Conservation (phyloP, 2,888 invertebrate species). For the Sarcophaga subvicina region DNA sequence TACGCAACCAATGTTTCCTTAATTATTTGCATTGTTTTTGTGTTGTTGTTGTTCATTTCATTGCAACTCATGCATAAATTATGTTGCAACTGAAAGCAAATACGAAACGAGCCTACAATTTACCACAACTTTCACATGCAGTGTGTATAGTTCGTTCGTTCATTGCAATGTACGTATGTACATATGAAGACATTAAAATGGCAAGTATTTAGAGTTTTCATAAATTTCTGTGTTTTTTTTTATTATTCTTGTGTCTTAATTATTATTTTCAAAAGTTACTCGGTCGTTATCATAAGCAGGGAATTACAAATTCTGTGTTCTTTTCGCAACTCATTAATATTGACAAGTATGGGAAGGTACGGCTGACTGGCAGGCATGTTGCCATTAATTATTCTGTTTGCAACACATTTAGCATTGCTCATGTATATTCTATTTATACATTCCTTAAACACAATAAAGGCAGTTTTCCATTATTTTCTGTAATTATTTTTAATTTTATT, state of each 20-base stretch:
- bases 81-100: constrained; percentile 40
- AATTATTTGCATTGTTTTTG: constrained; percentile 57
- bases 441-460: too few relatives aligned
- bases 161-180: not conserved
- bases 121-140: not conserved
- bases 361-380: not conserved
- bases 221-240: constrained; percentile 4
- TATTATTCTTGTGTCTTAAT: not conserved
- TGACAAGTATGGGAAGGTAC: constrained; percentile 16
- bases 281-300: not conserved
- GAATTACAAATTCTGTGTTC: not conserved
- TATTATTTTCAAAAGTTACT: too few relatives aligned
- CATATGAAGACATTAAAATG: constrained; percentile 10
- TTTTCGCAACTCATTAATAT: constrained; percentile 38
- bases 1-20: constrained; percentile 49
- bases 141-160: not conserved
- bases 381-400: not conserved
- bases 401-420: too few relatives aligned
- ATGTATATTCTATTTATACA: too few relatives aligned
- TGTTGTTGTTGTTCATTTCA: constrained; percentile 56
- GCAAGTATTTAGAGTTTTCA: constrained; percentile 17
- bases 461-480: too few relatives aligned
- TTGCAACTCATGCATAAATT: constrained; percentile 63
- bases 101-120: not conserved
- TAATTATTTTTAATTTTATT: too few relatives aligned